Conservation (phyloP, 1,140 invertebrate genomes). For the Nasonia longicornis region DNA sequence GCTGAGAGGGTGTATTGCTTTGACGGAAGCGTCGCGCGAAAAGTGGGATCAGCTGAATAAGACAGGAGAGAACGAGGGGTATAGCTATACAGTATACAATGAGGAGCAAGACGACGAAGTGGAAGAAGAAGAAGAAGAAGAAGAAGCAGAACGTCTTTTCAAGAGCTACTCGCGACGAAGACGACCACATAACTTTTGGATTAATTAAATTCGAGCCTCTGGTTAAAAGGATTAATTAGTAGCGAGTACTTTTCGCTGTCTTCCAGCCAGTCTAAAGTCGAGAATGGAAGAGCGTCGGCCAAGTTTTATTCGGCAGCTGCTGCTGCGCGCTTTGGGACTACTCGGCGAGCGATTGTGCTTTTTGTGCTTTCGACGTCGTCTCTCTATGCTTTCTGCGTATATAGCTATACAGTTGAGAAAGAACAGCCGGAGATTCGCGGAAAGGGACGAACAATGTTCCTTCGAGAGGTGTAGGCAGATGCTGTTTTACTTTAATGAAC, state of each 20-base stretch:
- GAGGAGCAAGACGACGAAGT: neutral
- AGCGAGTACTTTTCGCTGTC: constrained; percentile 44
- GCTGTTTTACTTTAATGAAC: no score
- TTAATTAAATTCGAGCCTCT: constrained; percentile 62
- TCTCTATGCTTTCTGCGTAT: no score
- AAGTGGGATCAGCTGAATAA: neutral
- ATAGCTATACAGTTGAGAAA: no score
- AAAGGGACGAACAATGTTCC: neutral
- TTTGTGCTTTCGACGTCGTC: constrained; percentile 13
- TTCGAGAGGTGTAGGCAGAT: no score
- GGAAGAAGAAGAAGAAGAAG: constrained; percentile 21
- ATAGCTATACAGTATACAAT: neutral
- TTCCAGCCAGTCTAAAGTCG: neutral
- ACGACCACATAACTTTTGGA: constrained; percentile 63
- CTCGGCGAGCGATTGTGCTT: constrained; percentile 27
- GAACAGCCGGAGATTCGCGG: neutral
- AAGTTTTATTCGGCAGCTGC: constrained; percentile 41
- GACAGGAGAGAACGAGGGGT: neutral
- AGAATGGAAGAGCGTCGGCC: neutral
- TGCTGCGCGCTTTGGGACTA: neutral
- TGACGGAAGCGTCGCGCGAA: neutral
- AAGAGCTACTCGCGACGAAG: constrained; percentile 32
- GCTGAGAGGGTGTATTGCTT: neutral
- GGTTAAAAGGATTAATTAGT: constrained; percentile 65
- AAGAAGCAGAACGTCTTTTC: constrained; percentile 41